These are phyloP conservation scores for Microtus oregoni DNA, from an alignment of 2,113 vertebrate species.

Conservation along the genomic window DNA sequence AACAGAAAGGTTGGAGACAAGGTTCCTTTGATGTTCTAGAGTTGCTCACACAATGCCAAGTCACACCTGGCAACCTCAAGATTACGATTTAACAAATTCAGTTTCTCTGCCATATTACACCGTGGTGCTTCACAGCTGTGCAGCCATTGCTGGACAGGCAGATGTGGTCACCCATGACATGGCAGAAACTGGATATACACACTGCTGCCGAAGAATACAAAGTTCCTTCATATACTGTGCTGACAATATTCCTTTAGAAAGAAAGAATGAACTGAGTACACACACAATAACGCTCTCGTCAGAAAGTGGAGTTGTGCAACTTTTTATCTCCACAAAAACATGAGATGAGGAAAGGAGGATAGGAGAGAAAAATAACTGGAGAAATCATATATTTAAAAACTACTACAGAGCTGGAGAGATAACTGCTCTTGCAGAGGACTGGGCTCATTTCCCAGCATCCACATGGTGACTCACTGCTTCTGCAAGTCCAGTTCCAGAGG, in stretches of 20 bases:
- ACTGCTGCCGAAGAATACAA: neutral
- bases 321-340: slow-evolving; percentile 18
- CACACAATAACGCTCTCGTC: slow-evolving; percentile 35
- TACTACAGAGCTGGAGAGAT: neutral
- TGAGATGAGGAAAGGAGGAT: neutral
- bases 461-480: neutral
- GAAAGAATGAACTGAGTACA: neutral
- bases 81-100: neutral
- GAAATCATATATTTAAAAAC: slow-evolving; percentile 13
- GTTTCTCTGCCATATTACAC: neutral
- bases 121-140: neutral
- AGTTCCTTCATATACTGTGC: neutral
- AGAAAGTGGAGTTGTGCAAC: neutral
- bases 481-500: neutral
- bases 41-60: neutral
- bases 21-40: neutral
- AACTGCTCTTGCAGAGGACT: neutral
- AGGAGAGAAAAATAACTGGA: neutral
- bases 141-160: no score
- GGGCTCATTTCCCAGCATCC: neutral
- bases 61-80: neutral
- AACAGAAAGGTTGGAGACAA: neutral
- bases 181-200: neutral
- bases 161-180: neutral
- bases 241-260: neutral